Conservation (phyloP, 2,113 vertebrate genomes). For the Bubo scandiacus region DNA sequence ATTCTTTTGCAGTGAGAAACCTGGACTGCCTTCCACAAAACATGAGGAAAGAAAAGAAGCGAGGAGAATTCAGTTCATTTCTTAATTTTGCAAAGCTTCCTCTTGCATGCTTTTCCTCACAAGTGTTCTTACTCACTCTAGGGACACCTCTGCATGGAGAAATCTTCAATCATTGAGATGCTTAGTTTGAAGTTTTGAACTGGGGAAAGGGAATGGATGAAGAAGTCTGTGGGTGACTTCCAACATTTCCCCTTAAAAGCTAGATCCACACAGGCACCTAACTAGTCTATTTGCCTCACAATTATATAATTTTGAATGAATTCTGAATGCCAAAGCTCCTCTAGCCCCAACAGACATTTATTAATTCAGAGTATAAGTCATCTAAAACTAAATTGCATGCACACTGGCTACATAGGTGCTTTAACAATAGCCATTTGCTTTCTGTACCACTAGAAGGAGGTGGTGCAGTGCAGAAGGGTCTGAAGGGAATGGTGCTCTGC, state of each 20-base stretch:
- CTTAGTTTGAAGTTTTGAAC: background rate
- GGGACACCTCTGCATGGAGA: background rate
- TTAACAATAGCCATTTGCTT: background rate
- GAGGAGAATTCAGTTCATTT: background rate
- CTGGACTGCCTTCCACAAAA: background rate
- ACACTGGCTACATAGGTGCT: rapidly evolving
- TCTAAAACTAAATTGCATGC: background rate
- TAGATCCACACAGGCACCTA: background rate
- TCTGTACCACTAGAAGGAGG: background rate
- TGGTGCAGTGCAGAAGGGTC: background rate
- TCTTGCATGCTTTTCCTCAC: background rate
- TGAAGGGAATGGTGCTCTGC: background rate
- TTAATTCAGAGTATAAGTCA: background rate
- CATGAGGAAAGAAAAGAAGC: background rate
- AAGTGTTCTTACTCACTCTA: background rate
- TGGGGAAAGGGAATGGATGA: background rate
- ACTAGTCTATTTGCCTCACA: background rate
- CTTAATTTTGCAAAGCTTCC: background rate
- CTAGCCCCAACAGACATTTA: background rate
- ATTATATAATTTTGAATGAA: background rate
- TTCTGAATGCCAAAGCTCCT: background rate
- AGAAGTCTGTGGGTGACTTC: background rate
- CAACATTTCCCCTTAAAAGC: background rate
- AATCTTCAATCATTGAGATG: background rate
- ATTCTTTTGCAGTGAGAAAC: background rate